Evolutionary conservation across 2,113 vertebrate species (phyloP), one percentile per base, ranked within the genome.

Genomic region (Todiramphus chloris): DNA sequence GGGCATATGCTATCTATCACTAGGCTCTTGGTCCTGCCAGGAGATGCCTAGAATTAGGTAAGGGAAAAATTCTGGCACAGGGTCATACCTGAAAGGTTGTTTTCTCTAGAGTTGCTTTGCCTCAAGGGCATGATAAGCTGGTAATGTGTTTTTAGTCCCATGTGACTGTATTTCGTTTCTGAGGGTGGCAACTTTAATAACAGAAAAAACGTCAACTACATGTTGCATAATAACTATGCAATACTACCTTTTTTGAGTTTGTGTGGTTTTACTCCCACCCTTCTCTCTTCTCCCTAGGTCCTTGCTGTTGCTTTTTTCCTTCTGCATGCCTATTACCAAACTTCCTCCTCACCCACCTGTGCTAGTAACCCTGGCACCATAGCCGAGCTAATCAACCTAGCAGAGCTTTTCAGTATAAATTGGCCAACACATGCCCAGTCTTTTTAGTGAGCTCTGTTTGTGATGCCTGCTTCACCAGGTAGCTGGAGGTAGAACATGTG

Each of bases 91-190:
- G 58, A 86, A 39, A 4, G 2, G 27, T 91, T 83, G 35, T 63
- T 95, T 83, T 86, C 73, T 91, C 35, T 69, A 51, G 76, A 74
- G 55, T 3, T 86, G n/a, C n/a, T 88, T 90, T 94, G 37, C 51
- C 39, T 81, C 1, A 1, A 83, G 77, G 73, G 48, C 0, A 0
- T 59, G 64, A 59, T 91, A 74, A 81, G 24, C 16, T 41, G n/a
- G 28, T 78, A 55, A 55, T 39, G 46, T 5, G 30, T 51, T 78
- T 79, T 81, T 87, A 89, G 73, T 70, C 35, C 17, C 28, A 30
- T 14, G 60, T 89, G 69, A 67, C 21, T 62, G 28, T 69, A 50
- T 67, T 84, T 93, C n/a, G 63, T 67, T 84, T 94, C 56, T 78
- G 60, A 67, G 66, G 43, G 19, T 87, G 51, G 72, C 84, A 89